Percentiles rank a stretch among this genome's conserved stretches.
Conservation (phyloP, 1,140 invertebrate species). For the Galendromus occidentalis region DNA sequence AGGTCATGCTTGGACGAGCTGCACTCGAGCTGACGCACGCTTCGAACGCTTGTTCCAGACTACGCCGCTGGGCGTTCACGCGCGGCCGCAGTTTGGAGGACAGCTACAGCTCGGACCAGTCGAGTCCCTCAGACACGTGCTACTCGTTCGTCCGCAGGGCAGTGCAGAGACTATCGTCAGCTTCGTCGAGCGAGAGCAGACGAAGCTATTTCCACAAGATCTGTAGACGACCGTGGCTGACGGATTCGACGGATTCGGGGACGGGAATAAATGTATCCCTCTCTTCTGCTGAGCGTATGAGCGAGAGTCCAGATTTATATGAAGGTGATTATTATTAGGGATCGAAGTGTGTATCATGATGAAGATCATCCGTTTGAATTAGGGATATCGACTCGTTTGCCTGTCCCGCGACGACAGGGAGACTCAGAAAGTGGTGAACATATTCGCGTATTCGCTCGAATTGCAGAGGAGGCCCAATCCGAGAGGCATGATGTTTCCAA, state of each 20-base stretch:
- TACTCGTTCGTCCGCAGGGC: slow-evolving; percentile 77
- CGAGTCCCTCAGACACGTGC: slow-evolving; percentile 75
- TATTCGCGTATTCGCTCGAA: no score
- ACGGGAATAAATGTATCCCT: slow-evolving; percentile 2
- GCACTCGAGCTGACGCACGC: no score
- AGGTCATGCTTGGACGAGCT: no score
- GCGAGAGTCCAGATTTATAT: slow-evolving; percentile 9
- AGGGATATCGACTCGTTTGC: no score
- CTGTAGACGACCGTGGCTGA: slow-evolving; percentile 17
- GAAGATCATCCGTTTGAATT: no score
- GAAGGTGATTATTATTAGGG: neutral
- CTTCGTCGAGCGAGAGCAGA: neutral
- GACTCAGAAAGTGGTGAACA: no score
- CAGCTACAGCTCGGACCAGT: slow-evolving; percentile 50
- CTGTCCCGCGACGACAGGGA: no score
- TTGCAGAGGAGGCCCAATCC: neutral
- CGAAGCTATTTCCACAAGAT: slow-evolving; percentile 17
- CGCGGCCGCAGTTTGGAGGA: slow-evolving; percentile 12
- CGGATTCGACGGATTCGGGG: slow-evolving; percentile 17
- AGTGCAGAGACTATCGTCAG: slow-evolving; percentile 39
- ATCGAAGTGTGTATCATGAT: no score
- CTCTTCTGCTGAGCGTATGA: slow-evolving; percentile 7
- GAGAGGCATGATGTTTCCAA: slow-evolving; percentile 5
- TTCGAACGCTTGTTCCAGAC: neutral
- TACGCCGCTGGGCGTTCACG: slow-evolving; percentile 9